Base-by-base conservation (phyloP, 2,797 vertebrate genomes). In the Gymnoscopelus microlampas region DNA sequence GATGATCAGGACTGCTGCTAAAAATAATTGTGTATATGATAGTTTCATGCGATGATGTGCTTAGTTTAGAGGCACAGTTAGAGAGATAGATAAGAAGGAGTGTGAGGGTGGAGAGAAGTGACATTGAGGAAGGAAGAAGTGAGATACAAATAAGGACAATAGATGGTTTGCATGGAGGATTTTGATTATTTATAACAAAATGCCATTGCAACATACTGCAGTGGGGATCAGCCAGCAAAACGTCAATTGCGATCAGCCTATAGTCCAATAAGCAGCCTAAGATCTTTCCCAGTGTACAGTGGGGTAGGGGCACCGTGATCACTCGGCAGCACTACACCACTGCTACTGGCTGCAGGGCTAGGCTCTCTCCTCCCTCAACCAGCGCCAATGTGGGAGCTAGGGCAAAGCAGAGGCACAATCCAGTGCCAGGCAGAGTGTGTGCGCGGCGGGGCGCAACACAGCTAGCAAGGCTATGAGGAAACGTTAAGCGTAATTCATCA, bases 401-500 rank as follows among this genome's bases (percentile, higher is more conserved):
- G 76, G 75, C 65, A 76, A 67, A 70, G 64, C 71, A 88, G 76
- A 88, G 88, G 79, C 81, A 87, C 64, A 53, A 79, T 74, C 74
- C 64, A 73, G 91, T 95, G 94, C 94, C 95, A 94, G 84, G 90
- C 88, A 87, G 91, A 72, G 87, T 64, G 49, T 84, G 88, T 88
- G 89, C 64, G 81, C 70, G 77, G 90, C 92, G 66, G 60, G 65
- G 71, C 54, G 68, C 54, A 73, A 73, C 79, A 60, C 84, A 81
- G 89, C 88, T 88, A 69, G 80, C 81, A 85, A 88, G 91, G 88
- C 92, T 89, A 85, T 86, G 80, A 19, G 91, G 91, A 93, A 93
- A 91, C 88, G 86, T 93, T 93, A 91, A 87, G 90, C 92, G 88
- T 94, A 94, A 95, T 95, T 95, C 93, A 92, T 92, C 91, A 88